phyloP scores from a whole-genome alignment of 2,797 vertebrate species.

The Sebastes hubbsi region DNA sequence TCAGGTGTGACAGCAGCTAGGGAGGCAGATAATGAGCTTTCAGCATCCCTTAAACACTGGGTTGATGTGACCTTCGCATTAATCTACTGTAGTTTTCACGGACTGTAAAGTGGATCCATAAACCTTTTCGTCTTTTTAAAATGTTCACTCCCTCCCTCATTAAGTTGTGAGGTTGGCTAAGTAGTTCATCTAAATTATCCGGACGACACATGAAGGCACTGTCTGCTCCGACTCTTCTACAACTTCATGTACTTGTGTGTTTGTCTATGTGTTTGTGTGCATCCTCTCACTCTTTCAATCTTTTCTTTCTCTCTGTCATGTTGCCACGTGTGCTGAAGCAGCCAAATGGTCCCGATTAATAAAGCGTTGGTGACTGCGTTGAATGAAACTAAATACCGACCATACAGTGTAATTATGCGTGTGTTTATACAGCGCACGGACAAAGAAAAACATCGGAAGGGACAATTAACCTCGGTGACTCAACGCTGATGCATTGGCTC shows the following conservation, averaged over 20 bases:
- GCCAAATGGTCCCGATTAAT: conserved; percentile 35
- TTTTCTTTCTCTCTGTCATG: neutral
- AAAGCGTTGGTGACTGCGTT: conserved; percentile 35
- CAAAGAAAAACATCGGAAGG: conserved; percentile 58
- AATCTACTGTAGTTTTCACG: conserved; percentile 1
- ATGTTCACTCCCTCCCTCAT: too few relatives aligned
- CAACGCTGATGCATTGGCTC: conserved; percentile 34
- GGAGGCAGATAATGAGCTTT: conserved; percentile 7
- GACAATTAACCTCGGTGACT: conserved; percentile 65
- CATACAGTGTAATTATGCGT: conserved; percentile 38
- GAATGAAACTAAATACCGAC: conserved; percentile 44
- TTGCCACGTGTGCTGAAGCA: neutral
- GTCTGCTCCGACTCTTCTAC: neutral
- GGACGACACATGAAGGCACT: neutral
- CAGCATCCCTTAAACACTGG: neutral
- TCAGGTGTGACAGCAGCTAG: conserved; percentile 10
- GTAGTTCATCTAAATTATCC: neutral
- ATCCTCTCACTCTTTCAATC: neutral
- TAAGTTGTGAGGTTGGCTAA: neutral
- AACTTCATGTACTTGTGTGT: neutral
- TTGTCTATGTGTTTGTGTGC: neutral
- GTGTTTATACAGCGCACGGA: conserved; percentile 48
- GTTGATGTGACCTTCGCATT: neutral
- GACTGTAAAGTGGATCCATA: neutral
- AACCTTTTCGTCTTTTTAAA: neutral